Evolutionary conservation across 2,113 vertebrate species (phyloP), one percentile per base, ranked within the genome.

Genomic region (Cricetomys ansorgei): DNA sequence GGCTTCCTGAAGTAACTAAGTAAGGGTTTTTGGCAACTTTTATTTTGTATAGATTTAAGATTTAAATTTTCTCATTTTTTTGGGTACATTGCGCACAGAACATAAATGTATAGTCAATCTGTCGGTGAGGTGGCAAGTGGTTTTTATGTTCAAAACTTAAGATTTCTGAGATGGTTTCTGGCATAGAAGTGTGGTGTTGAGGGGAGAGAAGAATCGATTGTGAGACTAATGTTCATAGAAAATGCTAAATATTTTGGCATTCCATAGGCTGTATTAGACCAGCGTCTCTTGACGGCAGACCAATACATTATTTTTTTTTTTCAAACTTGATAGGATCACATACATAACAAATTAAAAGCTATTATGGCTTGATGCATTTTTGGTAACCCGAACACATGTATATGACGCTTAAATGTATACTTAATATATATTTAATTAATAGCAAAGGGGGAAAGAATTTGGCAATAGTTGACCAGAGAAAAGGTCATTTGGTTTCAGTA

Each of bases 1-100:
- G 99, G 99, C 98, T 99, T 95, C 99, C 99, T 37, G 99, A 99
- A 94, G 99, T 99, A 81, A 99, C 95, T 98, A 99, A 99, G 99
- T 99, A 99, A 98, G 98, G 86, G 96, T 67, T 97, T 88, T 62
- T 91, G 85, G 64, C 89, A 94, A 85, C 85, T 97, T 95, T 92
- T 92, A 53, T 89, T 96, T 91, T 90, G 70, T 59, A 34, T 87
- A 92, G 69, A 93, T 92, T 84, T 75, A 65, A 89, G 27, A 19
- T 48, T n/a, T 50, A 40, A 69, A 92, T 80, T 89, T 95, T 3
- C 45, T 88, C 87, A 88, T 6, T 45, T 31, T 21, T 10, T 91
- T 86, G 11, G 48, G 27, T 37, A 15, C 93, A 87, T 88, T 92
- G 59, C 65, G 45, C 72, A 0, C 13, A 55, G 34, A 93, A 80